These are phyloP conservation scores for Pristionchus mayeri DNA, from an alignment of 2,888 invertebrate genomes.

Conservation along the genomic window DNA sequence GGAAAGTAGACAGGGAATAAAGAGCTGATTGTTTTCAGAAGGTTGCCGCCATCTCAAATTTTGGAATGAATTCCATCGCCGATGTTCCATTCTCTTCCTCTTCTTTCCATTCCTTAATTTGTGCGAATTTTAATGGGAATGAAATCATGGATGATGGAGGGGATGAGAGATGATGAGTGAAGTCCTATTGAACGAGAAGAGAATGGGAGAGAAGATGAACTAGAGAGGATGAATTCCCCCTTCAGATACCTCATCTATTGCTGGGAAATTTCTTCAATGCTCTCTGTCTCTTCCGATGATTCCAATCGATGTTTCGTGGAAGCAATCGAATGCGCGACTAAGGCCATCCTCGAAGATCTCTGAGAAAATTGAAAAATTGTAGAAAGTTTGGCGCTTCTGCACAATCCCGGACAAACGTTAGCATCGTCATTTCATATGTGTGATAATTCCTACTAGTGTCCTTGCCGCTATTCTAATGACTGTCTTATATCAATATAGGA, in stretches of 20 bases:
- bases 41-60: slow-evolving; percentile 60
- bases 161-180: background rate
- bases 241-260: slow-evolving; percentile 8
- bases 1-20: background rate
- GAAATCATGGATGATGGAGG: background rate
- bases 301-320: background rate
- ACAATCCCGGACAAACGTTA: too few species aligned
- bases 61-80: slow-evolving; percentile 61
- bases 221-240: background rate
- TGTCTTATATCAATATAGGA: too few species aligned
- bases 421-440: too few species aligned
- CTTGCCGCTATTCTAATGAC: too few species aligned
- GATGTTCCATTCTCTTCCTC: slow-evolving; percentile 63
- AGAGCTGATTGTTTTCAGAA: background rate
- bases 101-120: slow-evolving; percentile 62
- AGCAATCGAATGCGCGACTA: slow-evolving; percentile 13
- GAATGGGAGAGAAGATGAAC: background rate
- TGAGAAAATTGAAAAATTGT: too few species aligned
- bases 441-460: too few species aligned
- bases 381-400: too few species aligned
- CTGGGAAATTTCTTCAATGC: background rate
- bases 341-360: too few species aligned
- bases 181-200: background rate
- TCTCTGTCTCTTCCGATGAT: background rate
- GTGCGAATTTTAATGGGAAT: slow-evolving; percentile 22